Evolutionary conservation across 2,113 vertebrate genomes (phyloP).

Genomic region (Oreochromis aureus): DNA sequence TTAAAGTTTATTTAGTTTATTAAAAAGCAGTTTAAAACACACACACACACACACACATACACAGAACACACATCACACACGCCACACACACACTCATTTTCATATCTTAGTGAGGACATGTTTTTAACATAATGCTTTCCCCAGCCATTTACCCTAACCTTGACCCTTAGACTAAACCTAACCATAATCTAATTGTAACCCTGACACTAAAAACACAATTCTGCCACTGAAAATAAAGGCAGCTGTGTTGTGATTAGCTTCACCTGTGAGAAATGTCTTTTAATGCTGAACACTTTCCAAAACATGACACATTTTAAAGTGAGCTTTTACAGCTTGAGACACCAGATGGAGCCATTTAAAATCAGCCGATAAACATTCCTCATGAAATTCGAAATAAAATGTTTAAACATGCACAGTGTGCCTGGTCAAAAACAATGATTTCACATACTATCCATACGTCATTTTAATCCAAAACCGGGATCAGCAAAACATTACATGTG

Average conservation of each 20-base stretch:
- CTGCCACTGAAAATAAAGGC: neutral
- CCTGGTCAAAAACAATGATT: neutral
- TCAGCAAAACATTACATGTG: neutral
- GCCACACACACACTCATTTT: neutral
- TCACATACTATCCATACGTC: accelerated
- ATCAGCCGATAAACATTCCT: neutral
- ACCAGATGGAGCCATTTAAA: conserved; percentile 6
- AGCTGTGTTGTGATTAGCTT: neutral
- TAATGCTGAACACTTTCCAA: neutral
- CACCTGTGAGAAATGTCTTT: neutral
- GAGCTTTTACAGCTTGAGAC: neutral
- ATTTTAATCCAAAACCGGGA: neutral
- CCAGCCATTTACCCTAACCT: neutral
- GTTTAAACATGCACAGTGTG: neutral
- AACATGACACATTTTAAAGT: neutral
- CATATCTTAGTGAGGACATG: neutral
- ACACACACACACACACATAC: neutral
- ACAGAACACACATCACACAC: neutral
- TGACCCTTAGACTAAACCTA: neutral
- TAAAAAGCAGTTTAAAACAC: neutral
- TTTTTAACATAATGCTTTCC: neutral
- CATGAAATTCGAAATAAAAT: accelerated
- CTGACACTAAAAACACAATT: neutral
- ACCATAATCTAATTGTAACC: neutral
- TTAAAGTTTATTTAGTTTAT: no score